Conservation (phyloP, 2,888 invertebrate species). For the Platypus cylindrus region DNA sequence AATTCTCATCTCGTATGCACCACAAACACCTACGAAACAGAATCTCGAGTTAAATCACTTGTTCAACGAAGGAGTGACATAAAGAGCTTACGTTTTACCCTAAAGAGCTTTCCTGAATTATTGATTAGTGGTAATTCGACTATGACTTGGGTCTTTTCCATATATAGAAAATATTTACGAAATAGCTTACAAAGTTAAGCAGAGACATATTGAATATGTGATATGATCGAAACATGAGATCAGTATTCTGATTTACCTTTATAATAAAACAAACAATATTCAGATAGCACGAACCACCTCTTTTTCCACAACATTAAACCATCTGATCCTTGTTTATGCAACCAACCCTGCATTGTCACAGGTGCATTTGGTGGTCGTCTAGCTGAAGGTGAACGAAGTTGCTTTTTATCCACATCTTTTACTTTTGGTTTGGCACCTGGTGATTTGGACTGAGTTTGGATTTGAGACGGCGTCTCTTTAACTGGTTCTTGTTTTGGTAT, state of each 20-base stretch:
- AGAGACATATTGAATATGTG: too few species aligned
- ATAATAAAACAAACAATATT: constrained; percentile 89
- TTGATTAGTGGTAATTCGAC: too few species aligned
- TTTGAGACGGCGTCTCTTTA: constrained; percentile 10
- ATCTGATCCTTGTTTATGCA: constrained; percentile 87
- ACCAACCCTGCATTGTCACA: constrained; percentile 77
- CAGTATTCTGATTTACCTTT: constrained; percentile 51
- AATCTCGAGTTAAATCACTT: too few species aligned
- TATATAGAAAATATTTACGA: too few species aligned
- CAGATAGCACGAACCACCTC: constrained; percentile 87
- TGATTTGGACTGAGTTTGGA: constrained; percentile 19
- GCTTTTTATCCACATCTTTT: constrained; percentile 29
- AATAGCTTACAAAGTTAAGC: too few species aligned
- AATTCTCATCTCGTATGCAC: too few species aligned
- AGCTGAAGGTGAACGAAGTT: constrained; percentile 67
- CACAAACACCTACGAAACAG: too few species aligned
- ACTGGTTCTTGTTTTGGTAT: constrained; percentile 15
- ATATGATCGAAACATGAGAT: too few species aligned
- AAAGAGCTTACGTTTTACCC: too few species aligned
- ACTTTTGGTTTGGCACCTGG: constrained; percentile 21
- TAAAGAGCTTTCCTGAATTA: too few species aligned
- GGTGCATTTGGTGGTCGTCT: constrained; percentile 75
- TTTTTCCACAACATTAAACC: constrained; percentile 90
- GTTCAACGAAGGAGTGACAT: too few species aligned
- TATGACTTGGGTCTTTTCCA: too few species aligned